A percentile compares a stretch with the other conserved stretches of the same genome.
phyloP scores from a whole-genome alignment of 1,140 invertebrate genomes.

The Chrysomallon squamiferum region DNA sequence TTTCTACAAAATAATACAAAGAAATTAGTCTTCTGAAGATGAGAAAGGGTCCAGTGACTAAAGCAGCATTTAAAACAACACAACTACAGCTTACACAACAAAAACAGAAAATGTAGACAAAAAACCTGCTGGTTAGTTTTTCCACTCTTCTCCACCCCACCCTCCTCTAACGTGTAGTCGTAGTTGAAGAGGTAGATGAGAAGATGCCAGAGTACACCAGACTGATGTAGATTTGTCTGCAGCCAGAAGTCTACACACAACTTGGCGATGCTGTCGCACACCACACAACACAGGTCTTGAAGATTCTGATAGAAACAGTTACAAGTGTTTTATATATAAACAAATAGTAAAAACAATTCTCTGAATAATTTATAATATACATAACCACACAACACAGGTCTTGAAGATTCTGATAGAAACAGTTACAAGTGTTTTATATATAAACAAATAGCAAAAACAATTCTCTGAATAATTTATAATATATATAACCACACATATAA shows the following conservation, averaged over 20 bases:
- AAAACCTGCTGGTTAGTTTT: constrained; percentile 83
- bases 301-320: constrained; percentile 71
- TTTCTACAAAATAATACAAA: too few relatives aligned
- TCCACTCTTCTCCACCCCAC: constrained; percentile 85
- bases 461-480: not conserved
- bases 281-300: constrained; percentile 78
- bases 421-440: too few relatives aligned
- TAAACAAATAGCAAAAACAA: not conserved
- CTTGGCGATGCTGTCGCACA: constrained; percentile 84
- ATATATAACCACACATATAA: not conserved
- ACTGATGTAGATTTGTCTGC: constrained; percentile 88
- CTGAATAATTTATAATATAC: not conserved
- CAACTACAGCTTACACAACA: too few relatives aligned
- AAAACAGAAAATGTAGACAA: too few relatives aligned
- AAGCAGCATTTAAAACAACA: too few relatives aligned
- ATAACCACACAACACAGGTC: constrained; percentile 48
- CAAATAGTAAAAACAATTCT: not conserved
- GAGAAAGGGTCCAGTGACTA: too few relatives aligned
- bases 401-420: constrained; percentile 73
- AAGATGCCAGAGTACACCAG: constrained; percentile 92
- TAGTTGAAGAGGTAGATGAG: constrained; percentile 92
- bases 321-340: too few relatives aligned
- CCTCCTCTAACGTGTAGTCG: constrained; percentile 97
- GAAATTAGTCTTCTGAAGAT: too few relatives aligned
- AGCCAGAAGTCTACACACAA: constrained; percentile 82